Evolutionary conservation across 2,797 vertebrate genomes (phyloP).

Genomic region (Bradypus variegatus): DNA sequence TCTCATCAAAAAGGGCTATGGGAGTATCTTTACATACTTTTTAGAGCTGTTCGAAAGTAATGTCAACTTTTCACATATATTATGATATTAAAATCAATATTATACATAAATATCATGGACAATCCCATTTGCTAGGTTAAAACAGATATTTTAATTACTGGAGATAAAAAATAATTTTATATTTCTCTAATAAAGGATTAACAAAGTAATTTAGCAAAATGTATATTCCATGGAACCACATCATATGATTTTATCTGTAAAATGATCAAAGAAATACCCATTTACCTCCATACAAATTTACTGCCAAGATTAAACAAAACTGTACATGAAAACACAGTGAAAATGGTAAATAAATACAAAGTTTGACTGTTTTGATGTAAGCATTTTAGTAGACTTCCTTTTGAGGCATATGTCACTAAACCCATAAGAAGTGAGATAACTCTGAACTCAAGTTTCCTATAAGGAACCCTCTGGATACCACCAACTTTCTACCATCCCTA

Average conservation of each 20-base stretch:
- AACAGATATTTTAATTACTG: neutral
- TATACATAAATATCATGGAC: neutral
- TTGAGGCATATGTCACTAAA: neutral
- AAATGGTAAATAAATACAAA: slow-evolving; percentile 7
- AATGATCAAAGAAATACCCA: neutral
- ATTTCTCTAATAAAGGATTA: slow-evolving; percentile 26
- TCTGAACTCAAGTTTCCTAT: neutral
- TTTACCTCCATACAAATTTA: neutral
- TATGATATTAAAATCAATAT: neutral
- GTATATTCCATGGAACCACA: neutral
- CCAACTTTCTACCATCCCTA: neutral
- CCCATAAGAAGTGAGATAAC: neutral
- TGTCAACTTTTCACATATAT: neutral
- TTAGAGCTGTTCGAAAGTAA: neutral
- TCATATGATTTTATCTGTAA: neutral
- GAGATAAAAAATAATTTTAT: slow-evolving; percentile 23
- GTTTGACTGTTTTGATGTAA: neutral
- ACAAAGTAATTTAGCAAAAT: slow-evolving; percentile 17
- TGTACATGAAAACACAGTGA: neutral
- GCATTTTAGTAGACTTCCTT: neutral
- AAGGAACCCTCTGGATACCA: neutral
- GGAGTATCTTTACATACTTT: neutral
- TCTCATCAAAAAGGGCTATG: neutral
- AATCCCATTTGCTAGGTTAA: neutral
- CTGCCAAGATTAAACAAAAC: neutral